phyloP scores from a whole-genome alignment of 1,140 invertebrate species.

The Neodiprion pinetum region DNA sequence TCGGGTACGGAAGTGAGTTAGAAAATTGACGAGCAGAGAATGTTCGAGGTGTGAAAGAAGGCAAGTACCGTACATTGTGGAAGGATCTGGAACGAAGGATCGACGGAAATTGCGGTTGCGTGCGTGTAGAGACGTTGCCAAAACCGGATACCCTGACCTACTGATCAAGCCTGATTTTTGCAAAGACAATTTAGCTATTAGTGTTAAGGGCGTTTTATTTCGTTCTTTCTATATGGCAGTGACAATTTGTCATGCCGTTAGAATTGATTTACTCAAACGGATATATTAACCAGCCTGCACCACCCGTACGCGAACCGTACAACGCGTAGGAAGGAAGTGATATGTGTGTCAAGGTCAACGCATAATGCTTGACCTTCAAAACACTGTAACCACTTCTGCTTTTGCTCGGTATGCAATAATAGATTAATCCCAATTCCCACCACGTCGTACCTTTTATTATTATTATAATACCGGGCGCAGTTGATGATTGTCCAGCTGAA shows the following conservation, averaged over 20 bases:
- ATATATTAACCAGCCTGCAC: neutral
- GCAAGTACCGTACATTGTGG: neutral
- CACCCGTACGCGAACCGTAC: neutral
- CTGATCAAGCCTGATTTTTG: slow-evolving; percentile 3
- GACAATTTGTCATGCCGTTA: neutral
- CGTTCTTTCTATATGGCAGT: neutral
- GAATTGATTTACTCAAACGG: neutral
- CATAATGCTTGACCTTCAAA: neutral
- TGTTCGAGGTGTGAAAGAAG: neutral
- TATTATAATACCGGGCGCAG: too few species aligned
- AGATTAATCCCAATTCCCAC: neutral
- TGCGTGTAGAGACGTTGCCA: too few species aligned
- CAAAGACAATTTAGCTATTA: slow-evolving; percentile 12
- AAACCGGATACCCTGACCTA: neutral
- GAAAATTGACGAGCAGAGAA: neutral
- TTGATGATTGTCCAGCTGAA: too few species aligned
- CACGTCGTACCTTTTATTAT: neutral
- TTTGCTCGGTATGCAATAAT: neutral
- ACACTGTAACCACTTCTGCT: neutral
- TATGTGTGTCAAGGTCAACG: slow-evolving; percentile 1
- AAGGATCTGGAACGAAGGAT: neutral
- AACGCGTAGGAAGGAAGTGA: slow-evolving; percentile 4
- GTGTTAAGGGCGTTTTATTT: slow-evolving; percentile 2
- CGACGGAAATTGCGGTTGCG: too few species aligned
- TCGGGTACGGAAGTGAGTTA: neutral